Evolutionary conservation across 2,113 vertebrate genomes (phyloP), one percentile per base, ranked within the genome.

Genomic region (Anolis carolinensis): DNA sequence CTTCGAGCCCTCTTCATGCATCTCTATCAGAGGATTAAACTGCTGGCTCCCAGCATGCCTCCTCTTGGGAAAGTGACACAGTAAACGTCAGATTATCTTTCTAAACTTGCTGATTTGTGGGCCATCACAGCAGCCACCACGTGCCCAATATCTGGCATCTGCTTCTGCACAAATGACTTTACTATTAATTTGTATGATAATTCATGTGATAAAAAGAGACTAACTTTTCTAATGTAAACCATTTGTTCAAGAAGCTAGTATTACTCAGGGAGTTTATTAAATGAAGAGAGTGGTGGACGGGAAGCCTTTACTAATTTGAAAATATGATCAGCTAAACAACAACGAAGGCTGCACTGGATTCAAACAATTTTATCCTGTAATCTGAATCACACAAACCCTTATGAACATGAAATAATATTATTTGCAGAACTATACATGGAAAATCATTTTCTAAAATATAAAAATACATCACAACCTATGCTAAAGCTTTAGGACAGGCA

Each of bases 121-220:
- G 90, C 86, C 86, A 91, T 89, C 93, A 87, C 87, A 86, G 59
- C 85, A 88, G 4, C 79, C 90, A 91, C 92, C 89, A 87, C 27
- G 83, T 79, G 88, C 90, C 93, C 92, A 91, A 89, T 85, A 92
- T 89, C 74, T 93, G 92, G 90, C 93, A 94, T 90, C 23, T 91
- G 91, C 87, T 94, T 88, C 84, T 87, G 84, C 88, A 87, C 85
- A 92, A 89, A 84, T 94, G 88, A 94, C 88, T 87, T 93, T 94
- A 95, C 94, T 92, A 96, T 95, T 96, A 95, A 94, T 94, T 93
- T 9, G 90, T 90, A 79, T 89, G 92, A 93, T 92, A 91, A 32
- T 20, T 36, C 39, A 1, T 18, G 39, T 36, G 55, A 93, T n/a
- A 77, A 67, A 48, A 93, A 94, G 86, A 87, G 73, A 83, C 89